Base-by-base conservation (phyloP, 2,888 invertebrate genomes). In the Seira ritae region DNA sequence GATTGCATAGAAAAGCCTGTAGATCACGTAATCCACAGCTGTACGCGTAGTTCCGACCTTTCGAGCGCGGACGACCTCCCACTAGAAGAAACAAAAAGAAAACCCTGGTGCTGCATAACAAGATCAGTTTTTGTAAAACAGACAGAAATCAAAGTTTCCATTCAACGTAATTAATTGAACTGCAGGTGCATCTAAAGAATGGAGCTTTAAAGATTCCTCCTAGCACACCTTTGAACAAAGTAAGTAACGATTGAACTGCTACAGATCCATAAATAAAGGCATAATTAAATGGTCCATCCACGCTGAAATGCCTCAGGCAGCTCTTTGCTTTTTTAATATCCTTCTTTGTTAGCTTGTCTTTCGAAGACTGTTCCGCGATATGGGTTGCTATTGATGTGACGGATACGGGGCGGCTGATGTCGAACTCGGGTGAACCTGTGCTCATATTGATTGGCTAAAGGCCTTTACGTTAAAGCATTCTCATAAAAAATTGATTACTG, bases 1-100 rank as follows among this genome's bases (percentile, higher is more conserved):
- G n/a, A 85, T 67, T 0, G 77, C 65, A 31, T 81, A 85, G 62
- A 85, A 85, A 8, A 85, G 74, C 0, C 84, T 46, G 60, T 85
- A 85, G 12, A 85, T 74, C 1, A 85, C 84, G 20, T 81, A 85
- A 17, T 85, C 84, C 66, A 85, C 65, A 24, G 60, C 22, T 0
- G 84, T 74, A 60, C 70, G 74, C 0, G 84, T 81, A 0, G 84
- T 81, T 15, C 84, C 84, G 1, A 78, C 81, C 37, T 73, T 73
- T 1, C 84, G 69, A 0, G 84, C 84, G 2, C 71, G 77, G 8
- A 81, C 24, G 2, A 81, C 50, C 71, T 85, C 84, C 84, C 84
- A 85, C 84, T 84, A 12, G 65, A 22, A 55, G 22, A 10, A 67
- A 6, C 2, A 66, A 3, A 19, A 66, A 19, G 8, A 31, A 31